phyloP scores from a whole-genome alignment of 2,113 vertebrate species.

The Aspiorhynchus laticeps region DNA sequence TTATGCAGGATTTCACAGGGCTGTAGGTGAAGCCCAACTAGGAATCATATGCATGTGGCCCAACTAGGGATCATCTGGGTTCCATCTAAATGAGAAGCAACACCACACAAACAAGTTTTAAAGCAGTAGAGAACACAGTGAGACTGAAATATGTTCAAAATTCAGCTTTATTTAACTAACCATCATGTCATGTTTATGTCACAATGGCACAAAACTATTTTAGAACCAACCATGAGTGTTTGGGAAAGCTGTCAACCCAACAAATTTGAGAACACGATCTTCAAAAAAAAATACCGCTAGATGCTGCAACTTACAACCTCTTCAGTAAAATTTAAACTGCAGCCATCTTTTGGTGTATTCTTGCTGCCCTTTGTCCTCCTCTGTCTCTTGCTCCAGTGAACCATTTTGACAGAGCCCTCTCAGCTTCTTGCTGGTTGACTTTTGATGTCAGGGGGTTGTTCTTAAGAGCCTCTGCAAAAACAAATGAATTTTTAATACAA shows the following conservation, averaged over 20 bases:
- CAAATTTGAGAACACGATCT: not conserved
- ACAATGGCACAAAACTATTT: not conserved
- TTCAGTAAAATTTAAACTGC: not conserved
- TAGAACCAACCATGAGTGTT: not conserved
- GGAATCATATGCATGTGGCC: not conserved
- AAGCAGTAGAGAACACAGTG: not conserved
- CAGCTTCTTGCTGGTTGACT: not conserved
- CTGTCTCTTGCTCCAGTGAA: slow-evolving; percentile 8
- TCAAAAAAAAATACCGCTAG: not conserved
- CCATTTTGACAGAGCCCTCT: slow-evolving; percentile 1
- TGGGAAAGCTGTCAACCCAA: not conserved
- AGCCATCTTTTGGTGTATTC: not conserved
- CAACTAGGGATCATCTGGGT: not conserved
- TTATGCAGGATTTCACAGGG: not conserved
- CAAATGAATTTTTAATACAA: too few species aligned
- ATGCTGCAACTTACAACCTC: not conserved
- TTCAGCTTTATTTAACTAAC: not conserved
- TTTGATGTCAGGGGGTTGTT: too few species aligned
- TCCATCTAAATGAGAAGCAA: not conserved
- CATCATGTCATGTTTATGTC: not conserved
- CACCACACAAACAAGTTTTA: not conserved
- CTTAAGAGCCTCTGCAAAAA: too few species aligned
- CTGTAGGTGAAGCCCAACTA: not conserved
- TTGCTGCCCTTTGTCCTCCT: not conserved
- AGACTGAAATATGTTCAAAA: not conserved